Evolutionary conservation across 2,113 vertebrate species (phyloP).

Genomic region (Puma concolor): DNA sequence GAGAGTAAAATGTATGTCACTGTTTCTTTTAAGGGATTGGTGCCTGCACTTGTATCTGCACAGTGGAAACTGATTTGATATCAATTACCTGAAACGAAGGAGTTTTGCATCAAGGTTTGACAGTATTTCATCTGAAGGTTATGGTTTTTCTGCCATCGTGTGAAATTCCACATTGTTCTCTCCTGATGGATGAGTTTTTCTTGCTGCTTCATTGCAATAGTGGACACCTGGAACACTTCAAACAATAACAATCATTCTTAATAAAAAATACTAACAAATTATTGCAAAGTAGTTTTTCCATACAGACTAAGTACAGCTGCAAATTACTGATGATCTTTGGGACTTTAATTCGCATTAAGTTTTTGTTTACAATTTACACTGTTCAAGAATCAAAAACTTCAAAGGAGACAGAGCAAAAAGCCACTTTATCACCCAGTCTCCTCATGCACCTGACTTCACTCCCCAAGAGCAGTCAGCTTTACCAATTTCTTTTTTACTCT

Average conservation of each 20-base stretch:
- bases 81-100: constrained; percentile 31
- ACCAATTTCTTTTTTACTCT: neutral
- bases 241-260: neutral
- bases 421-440: neutral
- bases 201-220: constrained; percentile 37
- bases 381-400: constrained; percentile 3
- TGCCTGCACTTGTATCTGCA: neutral
- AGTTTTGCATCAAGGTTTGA: neutral
- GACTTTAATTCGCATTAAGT: neutral
- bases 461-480: neutral
- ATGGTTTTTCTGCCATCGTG: neutral
- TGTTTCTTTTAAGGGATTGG: neutral
- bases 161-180: neutral
- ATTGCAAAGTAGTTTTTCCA: neutral
- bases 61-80: neutral
- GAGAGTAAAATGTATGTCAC: neutral
- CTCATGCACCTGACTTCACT: neutral
- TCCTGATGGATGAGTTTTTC: constrained; percentile 63
- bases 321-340: neutral
- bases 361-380: neutral
- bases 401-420: neutral
- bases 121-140: neutral
- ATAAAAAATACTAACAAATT: neutral
- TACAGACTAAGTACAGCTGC: neutral
- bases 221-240: constrained; percentile 65